Evolutionary conservation across 2,113 vertebrate species (phyloP).

Genomic region (Alethe diademata): DNA sequence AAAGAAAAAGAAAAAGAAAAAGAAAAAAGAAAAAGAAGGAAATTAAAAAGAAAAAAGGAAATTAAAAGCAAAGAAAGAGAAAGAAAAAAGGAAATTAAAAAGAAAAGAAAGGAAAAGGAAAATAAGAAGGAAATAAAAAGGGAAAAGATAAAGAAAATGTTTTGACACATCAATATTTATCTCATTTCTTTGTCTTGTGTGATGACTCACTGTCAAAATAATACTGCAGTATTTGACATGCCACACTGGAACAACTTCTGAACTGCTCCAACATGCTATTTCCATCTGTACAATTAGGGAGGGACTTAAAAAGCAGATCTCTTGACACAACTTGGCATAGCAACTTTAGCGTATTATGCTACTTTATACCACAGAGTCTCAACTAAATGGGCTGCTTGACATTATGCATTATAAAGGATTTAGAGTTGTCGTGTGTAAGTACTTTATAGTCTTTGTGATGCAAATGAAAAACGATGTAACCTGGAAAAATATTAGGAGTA

Average conservation of each 20-base stretch:
- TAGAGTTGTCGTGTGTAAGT: slow-evolving; percentile 6
- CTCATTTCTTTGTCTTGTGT: slow-evolving; percentile 6
- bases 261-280: slow-evolving; percentile 8
- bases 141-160: background rate
- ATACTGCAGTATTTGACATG: slow-evolving; percentile 12
- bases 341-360: background rate
- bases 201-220: slow-evolving; percentile 52
- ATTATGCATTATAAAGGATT: background rate
- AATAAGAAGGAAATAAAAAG: background rate
- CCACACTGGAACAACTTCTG: slow-evolving; percentile 1
- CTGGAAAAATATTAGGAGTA: background rate
- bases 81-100: background rate
- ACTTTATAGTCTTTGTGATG: slow-evolving; percentile 11
- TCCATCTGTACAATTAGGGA: background rate
- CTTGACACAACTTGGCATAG: slow-evolving; percentile 18
- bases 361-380: background rate
- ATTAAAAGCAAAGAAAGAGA: background rate
- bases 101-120: background rate
- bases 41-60: too few species aligned
- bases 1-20: too few species aligned
- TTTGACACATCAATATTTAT: slow-evolving; percentile 17
- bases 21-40: too few species aligned
- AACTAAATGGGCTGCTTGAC: slow-evolving; percentile 40
- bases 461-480: background rate
- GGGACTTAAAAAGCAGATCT: slow-evolving; percentile 24